Conservation (phyloP, 2,113 vertebrate species). For the Myiozetetes cayanensis region DNA sequence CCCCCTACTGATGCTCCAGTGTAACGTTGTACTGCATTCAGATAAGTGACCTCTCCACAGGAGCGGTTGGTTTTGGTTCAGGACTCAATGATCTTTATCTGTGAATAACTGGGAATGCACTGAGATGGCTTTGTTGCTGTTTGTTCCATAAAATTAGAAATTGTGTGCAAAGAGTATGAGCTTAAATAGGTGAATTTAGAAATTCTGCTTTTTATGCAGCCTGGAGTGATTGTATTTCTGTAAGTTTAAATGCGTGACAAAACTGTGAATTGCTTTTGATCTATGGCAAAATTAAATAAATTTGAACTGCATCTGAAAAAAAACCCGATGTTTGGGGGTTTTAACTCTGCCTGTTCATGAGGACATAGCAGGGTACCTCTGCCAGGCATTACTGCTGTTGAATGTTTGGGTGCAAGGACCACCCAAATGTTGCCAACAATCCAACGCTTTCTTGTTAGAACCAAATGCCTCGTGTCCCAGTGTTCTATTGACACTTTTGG, state of each 20-base stretch:
- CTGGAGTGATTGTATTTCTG: neutral
- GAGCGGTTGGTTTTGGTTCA: constrained; percentile 11
- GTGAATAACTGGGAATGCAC: neutral
- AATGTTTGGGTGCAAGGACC: neutral
- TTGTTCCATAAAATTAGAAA: constrained; percentile 13
- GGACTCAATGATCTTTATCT: constrained; percentile 2
- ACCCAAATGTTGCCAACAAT: neutral
- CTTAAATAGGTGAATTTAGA: constrained; percentile 18
- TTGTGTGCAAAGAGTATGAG: neutral
- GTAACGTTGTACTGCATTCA: neutral
- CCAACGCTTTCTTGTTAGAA: neutral
- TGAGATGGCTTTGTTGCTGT: neutral
- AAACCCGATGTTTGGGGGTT: neutral
- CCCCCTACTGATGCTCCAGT: neutral
- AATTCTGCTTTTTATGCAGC: neutral
- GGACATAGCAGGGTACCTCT: neutral
- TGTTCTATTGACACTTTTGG: neutral
- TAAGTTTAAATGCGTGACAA: neutral
- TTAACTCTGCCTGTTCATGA: neutral
- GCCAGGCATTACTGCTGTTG: neutral
- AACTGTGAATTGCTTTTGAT: neutral
- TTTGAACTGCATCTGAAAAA: neutral
- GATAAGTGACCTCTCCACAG: neutral
- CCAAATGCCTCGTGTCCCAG: neutral
- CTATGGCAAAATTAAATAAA: neutral